These are phyloP conservation scores for Drosophila pandora DNA, from an alignment of 1,140 invertebrate genomes.

Conservation along the genomic window DNA sequence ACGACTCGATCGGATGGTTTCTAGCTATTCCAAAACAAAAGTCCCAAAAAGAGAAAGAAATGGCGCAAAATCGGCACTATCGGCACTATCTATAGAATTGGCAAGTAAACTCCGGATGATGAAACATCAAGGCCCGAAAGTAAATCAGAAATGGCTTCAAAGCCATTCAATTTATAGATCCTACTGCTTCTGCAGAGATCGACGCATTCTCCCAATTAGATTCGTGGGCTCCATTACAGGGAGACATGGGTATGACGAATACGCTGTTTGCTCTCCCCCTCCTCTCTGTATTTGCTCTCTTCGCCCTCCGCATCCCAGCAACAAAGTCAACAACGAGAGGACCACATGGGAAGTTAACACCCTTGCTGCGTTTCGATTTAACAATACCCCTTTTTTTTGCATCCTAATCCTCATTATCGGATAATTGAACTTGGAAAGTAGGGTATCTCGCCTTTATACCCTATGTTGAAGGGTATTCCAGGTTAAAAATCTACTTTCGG, in stretches of 20 bases:
- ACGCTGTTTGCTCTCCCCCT: conserved; percentile 16
- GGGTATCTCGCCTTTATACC: too few species aligned
- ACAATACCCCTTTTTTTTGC: neutral
- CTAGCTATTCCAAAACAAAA: neutral
- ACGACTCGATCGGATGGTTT: conserved; percentile 7
- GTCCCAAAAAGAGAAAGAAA: neutral
- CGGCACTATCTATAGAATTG: too few species aligned
- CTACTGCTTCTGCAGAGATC: neutral
- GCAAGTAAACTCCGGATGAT: too few species aligned
- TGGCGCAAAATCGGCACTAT: too few species aligned
- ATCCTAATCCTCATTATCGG: neutral
- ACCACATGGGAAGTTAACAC: conserved; percentile 1
- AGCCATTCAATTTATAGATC: neutral
- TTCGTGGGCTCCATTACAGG: conserved; percentile 23
- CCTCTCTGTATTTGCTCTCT: conserved; percentile 1
- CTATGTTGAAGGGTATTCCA: too few species aligned
- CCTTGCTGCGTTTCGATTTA: neutral
- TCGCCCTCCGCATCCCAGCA: conserved; percentile 11
- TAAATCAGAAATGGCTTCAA: neutral
- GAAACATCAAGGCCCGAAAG: neutral
- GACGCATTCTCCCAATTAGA: conserved; percentile 14
- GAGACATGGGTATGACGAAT: conserved; percentile 30
- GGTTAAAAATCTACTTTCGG: too few species aligned
- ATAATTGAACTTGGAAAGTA: neutral
- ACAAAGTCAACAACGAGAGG: conserved; percentile 50